Evolutionary conservation across 2,113 vertebrate genomes (phyloP), one percentile per base, ranked within the genome.

Genomic region (Rutilus rutilus): DNA sequence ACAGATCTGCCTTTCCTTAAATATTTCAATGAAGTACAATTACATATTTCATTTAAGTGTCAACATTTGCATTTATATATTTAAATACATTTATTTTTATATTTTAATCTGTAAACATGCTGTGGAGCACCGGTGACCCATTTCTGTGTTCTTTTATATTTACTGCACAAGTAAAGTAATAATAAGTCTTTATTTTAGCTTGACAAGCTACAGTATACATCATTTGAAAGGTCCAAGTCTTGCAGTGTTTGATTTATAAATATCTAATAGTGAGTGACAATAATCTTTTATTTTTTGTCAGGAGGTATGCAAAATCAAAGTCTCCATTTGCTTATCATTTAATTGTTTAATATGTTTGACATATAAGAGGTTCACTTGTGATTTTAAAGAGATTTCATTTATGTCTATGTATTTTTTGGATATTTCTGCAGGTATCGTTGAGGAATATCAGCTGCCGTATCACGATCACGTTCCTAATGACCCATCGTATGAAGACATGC

Each of bases 401-500:
- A 27, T 27, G 17, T 50, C 17, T 67, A 14, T 52, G n/a, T 17
- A 47, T 27, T 30, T 42, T 33, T 6, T 62, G 52, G 1, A 81
- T 64, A 5, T 30, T 33, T 60, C 92, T 89, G 27, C 87, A 99
- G 98, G 97, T 54, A 97, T 98, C 78, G 95, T 99, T 45, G 98
- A 99, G 89, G 98, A 99, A 87, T 99, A 99, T 88, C 97, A 98
- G 93, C 92, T 98, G 62, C 98, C 98, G 0, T 99, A 99, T 78
- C 96, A 99, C 0, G 97, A 99, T 86, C 92, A 96, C 0, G 98
- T 99, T 85, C 96, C 97, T 36, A 97, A 94, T 0, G 98, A 99
- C 89, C 98, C 98, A 14, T 99, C 97, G 0, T 99, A 97, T 0
- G 98, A 99, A 91, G 98, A 99, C 93, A 99, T 99, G 98, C 93